Conservation (phyloP, 2,888 invertebrate species). For the Eurois occulta region DNA sequence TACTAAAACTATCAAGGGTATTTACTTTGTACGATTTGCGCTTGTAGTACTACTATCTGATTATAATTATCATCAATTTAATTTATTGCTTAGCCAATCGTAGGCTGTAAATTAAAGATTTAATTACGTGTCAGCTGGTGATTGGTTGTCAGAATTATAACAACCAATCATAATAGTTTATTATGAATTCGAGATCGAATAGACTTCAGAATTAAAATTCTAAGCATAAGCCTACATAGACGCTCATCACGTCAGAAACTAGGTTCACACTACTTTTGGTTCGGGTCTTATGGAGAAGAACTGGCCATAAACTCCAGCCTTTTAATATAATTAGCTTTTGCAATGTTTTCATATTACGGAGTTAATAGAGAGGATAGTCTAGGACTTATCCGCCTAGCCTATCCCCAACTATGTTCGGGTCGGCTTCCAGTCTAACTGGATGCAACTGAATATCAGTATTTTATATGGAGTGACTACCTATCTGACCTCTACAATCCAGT, state of each 20-base stretch:
- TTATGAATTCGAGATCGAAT: background rate
- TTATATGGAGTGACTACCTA: no score
- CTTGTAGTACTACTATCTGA: background rate
- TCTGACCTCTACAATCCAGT: no score
- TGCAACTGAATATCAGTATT: no score
- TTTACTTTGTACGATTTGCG: slow-evolving; percentile 11
- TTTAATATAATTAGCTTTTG: background rate
- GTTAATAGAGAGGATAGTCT: background rate
- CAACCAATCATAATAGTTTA: background rate
- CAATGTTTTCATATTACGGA: background rate
- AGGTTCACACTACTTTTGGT: background rate
- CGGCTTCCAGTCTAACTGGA: no score
- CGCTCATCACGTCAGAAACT: background rate
- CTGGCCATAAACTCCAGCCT: background rate
- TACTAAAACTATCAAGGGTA: slow-evolving; percentile 35
- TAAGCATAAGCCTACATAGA: background rate
- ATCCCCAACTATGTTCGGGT: no score
- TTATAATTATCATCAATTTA: slow-evolving; percentile 17
- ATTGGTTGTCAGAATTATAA: background rate
- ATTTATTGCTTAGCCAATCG: background rate
- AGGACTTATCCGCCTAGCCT: background rate
- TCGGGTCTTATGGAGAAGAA: background rate
- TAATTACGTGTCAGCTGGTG: background rate
- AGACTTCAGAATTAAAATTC: background rate
- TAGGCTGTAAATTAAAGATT: background rate